Conservation (phyloP, 2,113 vertebrate genomes). For the Cyprinodon variegatus region DNA sequence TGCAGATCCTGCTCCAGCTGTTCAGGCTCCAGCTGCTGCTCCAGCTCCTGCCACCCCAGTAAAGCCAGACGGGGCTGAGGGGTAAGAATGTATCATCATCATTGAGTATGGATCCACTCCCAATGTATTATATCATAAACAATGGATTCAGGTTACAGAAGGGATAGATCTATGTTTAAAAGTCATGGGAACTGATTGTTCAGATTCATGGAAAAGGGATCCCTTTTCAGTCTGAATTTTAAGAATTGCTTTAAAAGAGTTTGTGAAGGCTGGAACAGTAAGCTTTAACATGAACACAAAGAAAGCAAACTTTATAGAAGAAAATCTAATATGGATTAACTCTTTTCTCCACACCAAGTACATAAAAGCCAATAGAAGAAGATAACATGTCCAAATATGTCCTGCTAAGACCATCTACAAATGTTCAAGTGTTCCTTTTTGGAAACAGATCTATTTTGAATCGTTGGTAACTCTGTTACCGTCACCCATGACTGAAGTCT, state of each 20-base stretch:
- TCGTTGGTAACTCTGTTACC: too few species aligned
- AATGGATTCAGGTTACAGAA: background rate
- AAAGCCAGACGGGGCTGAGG: constrained; percentile 50
- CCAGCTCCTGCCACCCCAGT: constrained; percentile 5
- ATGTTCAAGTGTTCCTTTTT: background rate
- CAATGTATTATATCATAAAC: background rate
- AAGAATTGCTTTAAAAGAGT: background rate
- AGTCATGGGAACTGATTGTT: background rate
- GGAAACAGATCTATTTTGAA: background rate
- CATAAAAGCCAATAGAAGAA: background rate
- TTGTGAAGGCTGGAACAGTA: background rate
- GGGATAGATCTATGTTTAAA: background rate
- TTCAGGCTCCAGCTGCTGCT: background rate
- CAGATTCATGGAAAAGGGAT: background rate
- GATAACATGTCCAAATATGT: background rate
- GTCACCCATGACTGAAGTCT: too few species aligned
- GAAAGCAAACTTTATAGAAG: background rate
- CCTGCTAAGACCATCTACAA: background rate
- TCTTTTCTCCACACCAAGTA: background rate
- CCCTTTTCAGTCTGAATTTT: background rate
- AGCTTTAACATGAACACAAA: background rate
- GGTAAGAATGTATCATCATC: constrained; percentile 44
- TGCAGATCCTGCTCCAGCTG: background rate
- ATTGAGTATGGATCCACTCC: background rate
- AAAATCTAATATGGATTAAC: background rate